Evolutionary conservation across 2,797 vertebrate species (phyloP).

Genomic region (Microchirus variegatus): DNA sequence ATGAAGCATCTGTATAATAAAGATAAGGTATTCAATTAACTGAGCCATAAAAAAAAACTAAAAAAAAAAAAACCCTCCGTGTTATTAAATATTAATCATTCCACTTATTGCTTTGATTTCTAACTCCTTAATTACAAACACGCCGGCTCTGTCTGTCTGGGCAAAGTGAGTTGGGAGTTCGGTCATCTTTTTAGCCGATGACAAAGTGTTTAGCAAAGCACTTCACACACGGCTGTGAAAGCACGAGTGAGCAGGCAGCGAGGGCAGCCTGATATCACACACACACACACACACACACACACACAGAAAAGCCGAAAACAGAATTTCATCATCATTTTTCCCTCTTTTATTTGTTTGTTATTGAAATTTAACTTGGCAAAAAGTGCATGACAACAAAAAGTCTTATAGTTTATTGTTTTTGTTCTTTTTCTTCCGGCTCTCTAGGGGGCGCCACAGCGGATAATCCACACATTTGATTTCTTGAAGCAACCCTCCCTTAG

Average conservation of each 20-base stretch:
- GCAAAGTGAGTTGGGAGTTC: slow-evolving; percentile 45
- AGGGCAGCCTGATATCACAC: no score
- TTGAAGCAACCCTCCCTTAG: no score
- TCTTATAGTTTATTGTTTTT: no score
- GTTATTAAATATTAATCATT: slow-evolving; percentile 92
- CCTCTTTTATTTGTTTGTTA: no score
- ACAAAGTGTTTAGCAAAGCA: slow-evolving; percentile 63
- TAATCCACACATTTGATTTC: no score
- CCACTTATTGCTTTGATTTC: slow-evolving; percentile 84
- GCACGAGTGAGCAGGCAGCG: not conserved
- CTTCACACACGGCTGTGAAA: slow-evolving; percentile 47
- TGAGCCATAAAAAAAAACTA: slow-evolving; percentile 83
- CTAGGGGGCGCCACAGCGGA: no score
- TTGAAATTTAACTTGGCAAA: no score
- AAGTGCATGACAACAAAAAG: no score
- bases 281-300: no score
- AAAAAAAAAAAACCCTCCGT: slow-evolving; percentile 80
- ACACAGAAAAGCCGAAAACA: no score
- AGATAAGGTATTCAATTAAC: slow-evolving; percentile 95
- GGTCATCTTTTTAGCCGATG: slow-evolving; percentile 40
- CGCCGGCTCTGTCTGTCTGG: slow-evolving; percentile 40
- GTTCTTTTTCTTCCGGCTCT: no score
- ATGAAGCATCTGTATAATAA: slow-evolving; percentile 90
- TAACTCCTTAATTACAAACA: slow-evolving; percentile 81
- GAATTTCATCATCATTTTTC: no score